A percentile compares a stretch with the other conserved stretches of the same genome.
These are phyloP conservation scores for Rhysida immarginata DNA, from an alignment of 1,140 invertebrate genomes.

Conservation along the genomic window DNA sequence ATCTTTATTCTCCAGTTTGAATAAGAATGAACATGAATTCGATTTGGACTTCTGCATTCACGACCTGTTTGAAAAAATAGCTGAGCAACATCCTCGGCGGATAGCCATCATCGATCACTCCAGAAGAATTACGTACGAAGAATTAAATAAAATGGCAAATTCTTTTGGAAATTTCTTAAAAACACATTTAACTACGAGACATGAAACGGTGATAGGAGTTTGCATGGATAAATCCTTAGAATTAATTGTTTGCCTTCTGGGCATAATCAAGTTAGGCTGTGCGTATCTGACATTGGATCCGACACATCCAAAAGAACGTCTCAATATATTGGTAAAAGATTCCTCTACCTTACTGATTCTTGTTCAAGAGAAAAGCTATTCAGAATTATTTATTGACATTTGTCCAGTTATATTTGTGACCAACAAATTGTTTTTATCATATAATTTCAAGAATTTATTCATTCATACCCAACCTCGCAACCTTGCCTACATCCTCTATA, in stretches of 20 bases:
- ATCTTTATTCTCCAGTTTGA: background rate
- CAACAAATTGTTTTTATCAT: background rate
- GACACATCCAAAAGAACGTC: slow-evolving; percentile 27
- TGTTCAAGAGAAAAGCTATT: background rate
- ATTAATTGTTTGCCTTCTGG: slow-evolving; percentile 33
- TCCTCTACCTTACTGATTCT: background rate
- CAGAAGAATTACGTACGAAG: background rate
- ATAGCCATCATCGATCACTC: background rate
- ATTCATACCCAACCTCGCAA: background rate
- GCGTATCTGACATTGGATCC: slow-evolving; percentile 36
- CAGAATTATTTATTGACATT: background rate
- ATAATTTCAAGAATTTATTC: background rate
- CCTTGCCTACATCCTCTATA: background rate
- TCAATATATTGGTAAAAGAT: background rate
- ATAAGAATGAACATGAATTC: background rate
- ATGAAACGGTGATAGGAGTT: slow-evolving; percentile 25
- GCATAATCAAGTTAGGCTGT: slow-evolving; percentile 35
- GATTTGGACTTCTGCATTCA: background rate
- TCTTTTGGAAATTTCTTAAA: background rate
- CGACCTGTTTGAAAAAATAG: background rate
- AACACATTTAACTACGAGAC: background rate
- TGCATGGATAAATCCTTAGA: slow-evolving; percentile 31
- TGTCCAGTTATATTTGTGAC: background rate
- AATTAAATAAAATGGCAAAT: background rate
- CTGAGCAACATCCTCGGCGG: background rate